Conservation (phyloP, 2,113 vertebrate genomes). For the Amia ocellicauda region DNA sequence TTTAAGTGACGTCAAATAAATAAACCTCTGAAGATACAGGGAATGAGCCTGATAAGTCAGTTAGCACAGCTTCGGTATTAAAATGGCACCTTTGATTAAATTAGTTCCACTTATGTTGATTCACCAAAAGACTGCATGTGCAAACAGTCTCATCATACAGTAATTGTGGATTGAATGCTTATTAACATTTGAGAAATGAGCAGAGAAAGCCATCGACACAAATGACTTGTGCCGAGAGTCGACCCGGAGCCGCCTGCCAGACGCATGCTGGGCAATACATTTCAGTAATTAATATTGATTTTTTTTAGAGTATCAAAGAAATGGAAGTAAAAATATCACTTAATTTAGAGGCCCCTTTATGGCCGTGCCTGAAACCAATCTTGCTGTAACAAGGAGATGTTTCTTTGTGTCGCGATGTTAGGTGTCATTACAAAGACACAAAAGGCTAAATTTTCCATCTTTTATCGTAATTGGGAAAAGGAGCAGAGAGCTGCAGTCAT, state of each 20-base stretch:
- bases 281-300: conserved; percentile 14
- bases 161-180: background rate
- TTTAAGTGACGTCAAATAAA: too few species aligned
- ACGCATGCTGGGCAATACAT: background rate
- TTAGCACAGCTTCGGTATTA: background rate
- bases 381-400: background rate
- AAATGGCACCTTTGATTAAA: background rate
- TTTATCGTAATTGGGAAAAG: background rate
- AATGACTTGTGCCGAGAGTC: background rate
- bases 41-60: too few species aligned
- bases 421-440: background rate
- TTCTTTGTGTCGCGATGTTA: background rate
- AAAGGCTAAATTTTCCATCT: background rate
- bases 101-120: background rate
- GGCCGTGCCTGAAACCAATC: background rate
- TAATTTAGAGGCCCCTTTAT: background rate
- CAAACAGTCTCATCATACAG: background rate
- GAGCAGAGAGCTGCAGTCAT: too few species aligned
- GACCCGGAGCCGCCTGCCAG: background rate
- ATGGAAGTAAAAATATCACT: background rate
- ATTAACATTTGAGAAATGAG: conserved; percentile 5
- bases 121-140: background rate
- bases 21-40: too few species aligned
- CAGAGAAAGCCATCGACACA: background rate
- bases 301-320: conserved; percentile 4